Conservation (phyloP, 2,888 invertebrate genomes). For the Nysson spinosus region DNA sequence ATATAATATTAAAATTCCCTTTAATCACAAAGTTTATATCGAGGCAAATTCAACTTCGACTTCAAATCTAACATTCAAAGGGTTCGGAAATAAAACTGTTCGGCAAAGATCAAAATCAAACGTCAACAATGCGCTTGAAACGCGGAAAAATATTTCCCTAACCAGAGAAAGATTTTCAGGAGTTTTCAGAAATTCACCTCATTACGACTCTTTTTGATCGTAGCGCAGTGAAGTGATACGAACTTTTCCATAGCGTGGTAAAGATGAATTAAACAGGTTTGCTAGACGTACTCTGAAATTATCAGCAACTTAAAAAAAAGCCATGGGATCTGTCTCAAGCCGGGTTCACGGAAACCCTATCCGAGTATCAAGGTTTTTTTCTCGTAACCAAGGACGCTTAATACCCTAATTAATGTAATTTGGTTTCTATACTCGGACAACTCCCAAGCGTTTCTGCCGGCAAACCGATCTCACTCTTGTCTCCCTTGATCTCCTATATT, state of each 20-base stretch:
- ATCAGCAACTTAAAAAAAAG: slow-evolving; percentile 55
- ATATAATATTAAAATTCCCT: too few relatives aligned
- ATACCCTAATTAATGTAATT: slow-evolving; percentile 70
- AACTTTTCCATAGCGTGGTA: slow-evolving; percentile 14
- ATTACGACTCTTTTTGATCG: slow-evolving; percentile 7
- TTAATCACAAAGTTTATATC: too few relatives aligned
- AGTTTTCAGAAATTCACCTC: too few relatives aligned
- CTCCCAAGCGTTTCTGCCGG: slow-evolving; percentile 46
- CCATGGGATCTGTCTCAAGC: slow-evolving; percentile 65
- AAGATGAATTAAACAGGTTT: slow-evolving; percentile 45
- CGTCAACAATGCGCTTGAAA: background rate
- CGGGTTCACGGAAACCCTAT: slow-evolving; percentile 25
- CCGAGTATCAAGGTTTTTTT: slow-evolving; percentile 22
- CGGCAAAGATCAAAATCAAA: background rate
- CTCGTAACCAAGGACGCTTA: slow-evolving; percentile 56
- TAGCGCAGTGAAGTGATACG: too few relatives aligned
- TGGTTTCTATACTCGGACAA: slow-evolving; percentile 62
- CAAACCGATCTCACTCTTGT: slow-evolving; percentile 33
- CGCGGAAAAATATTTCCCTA: background rate
- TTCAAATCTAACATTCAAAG: too few relatives aligned
- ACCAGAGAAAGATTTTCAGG: slow-evolving; percentile 23
- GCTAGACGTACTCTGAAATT: slow-evolving; percentile 46
- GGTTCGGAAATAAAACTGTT: background rate
- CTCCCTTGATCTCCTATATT: slow-evolving; percentile 23
- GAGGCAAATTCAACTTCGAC: too few relatives aligned